phyloP scores from a whole-genome alignment of 2,113 vertebrate genomes.

The Rhodinocichla rosea region DNA sequence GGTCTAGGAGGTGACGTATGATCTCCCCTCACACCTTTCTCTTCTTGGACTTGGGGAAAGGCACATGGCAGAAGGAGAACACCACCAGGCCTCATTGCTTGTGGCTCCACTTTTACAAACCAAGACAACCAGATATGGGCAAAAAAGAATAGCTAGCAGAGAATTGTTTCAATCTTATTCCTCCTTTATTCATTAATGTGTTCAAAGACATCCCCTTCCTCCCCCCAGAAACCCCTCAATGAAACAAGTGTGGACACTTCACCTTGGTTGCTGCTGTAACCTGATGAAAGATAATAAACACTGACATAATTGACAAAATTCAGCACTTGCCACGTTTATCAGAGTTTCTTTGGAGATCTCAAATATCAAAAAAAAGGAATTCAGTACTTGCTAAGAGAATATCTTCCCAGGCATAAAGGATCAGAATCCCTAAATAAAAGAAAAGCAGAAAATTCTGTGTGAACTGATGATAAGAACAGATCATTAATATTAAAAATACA shows the following conservation, averaged over 20 bases:
- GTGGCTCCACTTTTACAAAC: neutral
- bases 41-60: neutral
- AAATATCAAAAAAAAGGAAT: neutral
- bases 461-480: neutral
- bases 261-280: neutral
- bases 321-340: neutral
- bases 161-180: neutral
- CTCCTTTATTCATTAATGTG: neutral
- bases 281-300: neutral
- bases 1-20: fast-evolving
- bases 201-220: neutral
- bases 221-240: neutral
- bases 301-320: neutral
- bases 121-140: neutral
- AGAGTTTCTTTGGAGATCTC: neutral
- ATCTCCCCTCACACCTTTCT: neutral
- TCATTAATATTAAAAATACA: neutral
- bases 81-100: neutral
- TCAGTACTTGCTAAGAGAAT: neutral
- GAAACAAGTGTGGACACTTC: neutral
- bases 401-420: neutral
- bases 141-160: neutral
- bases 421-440: neutral
- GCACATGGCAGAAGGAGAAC: neutral
- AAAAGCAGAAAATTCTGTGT: neutral